These are phyloP conservation scores for Ptychoptera contaminata DNA, from an alignment of 2,888 invertebrate species.

Conservation along the genomic window DNA sequence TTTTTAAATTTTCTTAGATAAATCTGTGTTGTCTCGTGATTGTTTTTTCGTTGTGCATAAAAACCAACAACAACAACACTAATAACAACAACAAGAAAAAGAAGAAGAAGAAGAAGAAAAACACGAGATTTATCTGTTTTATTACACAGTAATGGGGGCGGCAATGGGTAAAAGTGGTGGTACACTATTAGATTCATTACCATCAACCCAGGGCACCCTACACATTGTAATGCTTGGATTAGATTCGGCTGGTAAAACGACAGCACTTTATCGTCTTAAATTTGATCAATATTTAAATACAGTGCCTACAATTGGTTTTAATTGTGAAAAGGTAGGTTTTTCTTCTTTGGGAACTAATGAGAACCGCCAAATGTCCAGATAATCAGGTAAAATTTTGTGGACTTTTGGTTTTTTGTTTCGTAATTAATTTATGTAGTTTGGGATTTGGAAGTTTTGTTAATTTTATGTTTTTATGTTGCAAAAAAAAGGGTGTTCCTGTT, in stretches of 20 bases:
- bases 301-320: slow-evolving; percentile 94
- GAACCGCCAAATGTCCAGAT: slow-evolving; percentile 83
- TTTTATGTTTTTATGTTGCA: too few relatives aligned
- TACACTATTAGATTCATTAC: slow-evolving; percentile 26
- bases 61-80: too few relatives aligned
- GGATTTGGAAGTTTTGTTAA: too few relatives aligned
- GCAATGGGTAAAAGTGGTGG: slow-evolving; percentile 29
- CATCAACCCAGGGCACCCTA: slow-evolving; percentile 43
- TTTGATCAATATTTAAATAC: slow-evolving; percentile 96
- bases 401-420: too few relatives aligned
- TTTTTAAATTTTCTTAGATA: too few relatives aligned
- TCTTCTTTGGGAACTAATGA: slow-evolving; percentile 84
- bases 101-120: too few relatives aligned
- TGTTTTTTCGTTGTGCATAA: too few relatives aligned
- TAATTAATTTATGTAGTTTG: too few relatives aligned
- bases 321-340: slow-evolving; percentile 85
- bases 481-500: slow-evolving; percentile 79
- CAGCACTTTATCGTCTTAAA: slow-evolving; percentile 89
- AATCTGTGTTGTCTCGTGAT: too few relatives aligned
- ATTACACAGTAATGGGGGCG: slow-evolving; percentile 24
- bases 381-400: slow-evolving; percentile 34
- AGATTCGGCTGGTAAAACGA: slow-evolving; percentile 94
- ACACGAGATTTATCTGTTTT: too few relatives aligned
- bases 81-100: too few relatives aligned
- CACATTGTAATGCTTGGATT: slow-evolving; percentile 95